Evolutionary conservation across 2,113 vertebrate genomes (phyloP).

Genomic region (Proterorhinus semilunaris): DNA sequence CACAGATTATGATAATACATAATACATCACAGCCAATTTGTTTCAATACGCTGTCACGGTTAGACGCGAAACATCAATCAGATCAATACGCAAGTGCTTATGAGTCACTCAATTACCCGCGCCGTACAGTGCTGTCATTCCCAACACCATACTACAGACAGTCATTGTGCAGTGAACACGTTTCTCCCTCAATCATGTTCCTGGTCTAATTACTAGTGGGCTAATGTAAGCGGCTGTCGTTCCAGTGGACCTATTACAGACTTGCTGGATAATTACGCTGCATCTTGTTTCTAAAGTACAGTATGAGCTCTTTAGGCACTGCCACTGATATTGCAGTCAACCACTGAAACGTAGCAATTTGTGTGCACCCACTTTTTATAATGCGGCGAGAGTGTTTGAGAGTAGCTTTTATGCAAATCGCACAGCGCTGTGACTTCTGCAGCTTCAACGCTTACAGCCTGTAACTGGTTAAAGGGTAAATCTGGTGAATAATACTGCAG

Average conservation of each 20-base stretch:
- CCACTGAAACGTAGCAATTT: constrained; percentile 41
- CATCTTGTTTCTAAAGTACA: constrained; percentile 42
- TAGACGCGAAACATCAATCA: constrained; percentile 1
- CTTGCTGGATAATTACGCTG: constrained; percentile 56
- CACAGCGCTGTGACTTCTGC: not conserved
- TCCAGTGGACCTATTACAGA: constrained; percentile 42
- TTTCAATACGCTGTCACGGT: not conserved
- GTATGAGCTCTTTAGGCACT: constrained; percentile 40
- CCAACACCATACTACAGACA: constrained; percentile 4
- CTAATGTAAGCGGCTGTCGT: constrained; percentile 23
- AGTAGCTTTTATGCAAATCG: constrained; percentile 32
- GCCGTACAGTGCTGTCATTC: constrained; percentile 3
- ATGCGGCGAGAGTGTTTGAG: constrained; percentile 7
- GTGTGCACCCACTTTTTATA: constrained; percentile 44
- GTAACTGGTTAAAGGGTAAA: not conserved
- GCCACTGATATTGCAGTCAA: constrained; percentile 18
- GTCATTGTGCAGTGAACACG: constrained; percentile 3
- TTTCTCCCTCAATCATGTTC: constrained; percentile 21
- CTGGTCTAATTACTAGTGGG: constrained; percentile 26
- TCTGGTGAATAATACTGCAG: too few species aligned
- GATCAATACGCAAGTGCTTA: constrained; percentile 10
- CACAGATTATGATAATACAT: not conserved
- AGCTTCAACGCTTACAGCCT: not conserved
- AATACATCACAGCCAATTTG: not conserved
- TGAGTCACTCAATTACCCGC: not conserved